Conservation (phyloP, 2,113 vertebrate genomes). For the Ramphastos sulfuratus region DNA sequence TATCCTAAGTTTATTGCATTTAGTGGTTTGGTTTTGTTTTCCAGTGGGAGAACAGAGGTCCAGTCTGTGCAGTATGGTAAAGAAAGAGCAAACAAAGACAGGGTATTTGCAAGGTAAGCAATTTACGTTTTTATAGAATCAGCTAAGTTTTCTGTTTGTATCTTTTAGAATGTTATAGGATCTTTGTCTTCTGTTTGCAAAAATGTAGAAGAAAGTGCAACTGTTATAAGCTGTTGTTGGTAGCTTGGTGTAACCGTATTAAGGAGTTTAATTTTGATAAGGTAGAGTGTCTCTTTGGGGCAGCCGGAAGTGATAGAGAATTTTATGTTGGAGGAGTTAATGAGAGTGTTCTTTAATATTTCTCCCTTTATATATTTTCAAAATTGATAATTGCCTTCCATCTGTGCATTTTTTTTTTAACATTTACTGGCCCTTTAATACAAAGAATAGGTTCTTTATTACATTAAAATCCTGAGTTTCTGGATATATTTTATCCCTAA, state of each 20-base stretch:
- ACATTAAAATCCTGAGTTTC: not conserved
- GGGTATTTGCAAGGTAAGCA: slow-evolving; percentile 95
- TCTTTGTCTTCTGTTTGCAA: not conserved
- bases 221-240: not conserved
- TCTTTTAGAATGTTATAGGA: not conserved
- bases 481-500: not conserved
- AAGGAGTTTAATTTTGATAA: not conserved
- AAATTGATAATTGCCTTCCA: not conserved
- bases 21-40: slow-evolving; percentile 61
- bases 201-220: not conserved
- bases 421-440: not conserved
- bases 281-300: not conserved
- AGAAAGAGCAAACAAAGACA: slow-evolving; percentile 96
- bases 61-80: slow-evolving; percentile 99
- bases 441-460: not conserved
- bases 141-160: not conserved
- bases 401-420: not conserved
- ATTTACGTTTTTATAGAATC: not conserved
- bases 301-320: not conserved
- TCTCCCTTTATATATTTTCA: not conserved
- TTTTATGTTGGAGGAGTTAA: not conserved
- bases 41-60: slow-evolving; percentile 94
- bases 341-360: not conserved
- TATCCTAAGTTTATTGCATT: not conserved
- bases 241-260: not conserved